These are phyloP conservation scores for Zygaena filipendulae DNA, from an alignment of 2,888 invertebrate genomes.

Conservation along the genomic window DNA sequence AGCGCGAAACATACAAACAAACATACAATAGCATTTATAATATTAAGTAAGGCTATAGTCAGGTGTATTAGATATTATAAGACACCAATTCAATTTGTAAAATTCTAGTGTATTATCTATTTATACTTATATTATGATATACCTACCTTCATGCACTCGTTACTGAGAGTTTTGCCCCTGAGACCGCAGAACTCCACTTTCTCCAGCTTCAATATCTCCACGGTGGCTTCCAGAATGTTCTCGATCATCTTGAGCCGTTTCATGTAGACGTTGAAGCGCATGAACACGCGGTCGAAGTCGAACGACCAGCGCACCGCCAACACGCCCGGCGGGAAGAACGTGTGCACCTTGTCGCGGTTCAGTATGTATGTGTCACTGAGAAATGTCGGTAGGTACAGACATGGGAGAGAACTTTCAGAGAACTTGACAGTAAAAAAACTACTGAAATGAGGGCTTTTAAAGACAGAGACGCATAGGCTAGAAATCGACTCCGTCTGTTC, in stretches of 20 bases:
- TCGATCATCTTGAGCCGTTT: conserved; percentile 73
- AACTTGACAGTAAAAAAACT: too few relatives aligned
- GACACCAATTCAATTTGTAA: too few relatives aligned
- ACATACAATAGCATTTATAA: too few relatives aligned
- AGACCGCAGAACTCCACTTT: conserved; percentile 83
- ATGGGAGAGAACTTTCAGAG: too few relatives aligned
- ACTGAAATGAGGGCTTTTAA: too few relatives aligned
- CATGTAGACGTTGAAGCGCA: conserved; percentile 72
- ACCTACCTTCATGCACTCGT: conserved; percentile 53
- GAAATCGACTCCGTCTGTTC: too few relatives aligned
- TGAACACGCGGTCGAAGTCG: conserved; percentile 76
- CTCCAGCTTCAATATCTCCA: conserved; percentile 88
- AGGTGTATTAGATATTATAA: too few relatives aligned
- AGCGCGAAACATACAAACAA: too few relatives aligned
- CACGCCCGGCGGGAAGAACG: conserved; percentile 62
- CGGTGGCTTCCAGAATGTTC: conserved; percentile 77
- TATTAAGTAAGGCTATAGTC: too few relatives aligned
- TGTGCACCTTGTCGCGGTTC: conserved; percentile 63
- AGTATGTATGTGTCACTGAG: conserved; percentile 57
- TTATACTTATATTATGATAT: too few relatives aligned
- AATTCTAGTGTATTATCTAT: not conserved
- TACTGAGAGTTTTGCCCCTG: conserved; percentile 70
- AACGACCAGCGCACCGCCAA: conserved; percentile 80
- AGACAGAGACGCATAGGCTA: too few relatives aligned
- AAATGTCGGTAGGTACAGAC: too few relatives aligned